Evolutionary conservation across 2,797 vertebrate species (phyloP).

Genomic region (Gorsachius magnificus): DNA sequence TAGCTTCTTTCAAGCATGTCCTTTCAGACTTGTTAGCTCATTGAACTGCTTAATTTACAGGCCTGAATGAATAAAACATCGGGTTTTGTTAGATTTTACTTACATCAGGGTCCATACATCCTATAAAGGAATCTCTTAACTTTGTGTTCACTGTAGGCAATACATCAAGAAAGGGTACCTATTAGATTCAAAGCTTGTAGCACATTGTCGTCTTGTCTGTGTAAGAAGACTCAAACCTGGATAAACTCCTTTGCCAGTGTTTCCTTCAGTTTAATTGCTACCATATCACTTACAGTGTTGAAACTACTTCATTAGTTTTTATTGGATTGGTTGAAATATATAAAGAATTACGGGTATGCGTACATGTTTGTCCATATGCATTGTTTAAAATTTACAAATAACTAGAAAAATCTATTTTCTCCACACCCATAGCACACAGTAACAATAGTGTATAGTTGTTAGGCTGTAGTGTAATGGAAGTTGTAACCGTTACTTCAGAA

Average conservation of each 20-base stretch:
- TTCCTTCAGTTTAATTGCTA: neutral
- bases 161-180: neutral
- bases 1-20: constrained; percentile 14
- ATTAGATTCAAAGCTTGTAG: neutral
- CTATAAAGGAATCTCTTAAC: neutral
- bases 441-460: neutral
- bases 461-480: neutral
- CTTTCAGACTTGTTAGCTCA: constrained; percentile 46
- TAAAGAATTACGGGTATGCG: neutral
- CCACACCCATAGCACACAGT: neutral
- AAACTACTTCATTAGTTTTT: neutral
- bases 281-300: neutral
- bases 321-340: neutral
- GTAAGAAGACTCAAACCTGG: neutral
- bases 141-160: neutral
- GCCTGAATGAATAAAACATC: constrained; percentile 44
- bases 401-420: neutral
- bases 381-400: neutral
- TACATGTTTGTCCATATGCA: neutral
- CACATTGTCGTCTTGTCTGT: neutral
- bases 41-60: constrained; percentile 32
- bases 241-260: neutral
- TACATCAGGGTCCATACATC: neutral
- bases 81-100: constrained; percentile 36
- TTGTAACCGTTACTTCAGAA: neutral